These are phyloP conservation scores for Dipus sagitta DNA, from an alignment of 2,797 vertebrate genomes.

Conservation along the genomic window DNA sequence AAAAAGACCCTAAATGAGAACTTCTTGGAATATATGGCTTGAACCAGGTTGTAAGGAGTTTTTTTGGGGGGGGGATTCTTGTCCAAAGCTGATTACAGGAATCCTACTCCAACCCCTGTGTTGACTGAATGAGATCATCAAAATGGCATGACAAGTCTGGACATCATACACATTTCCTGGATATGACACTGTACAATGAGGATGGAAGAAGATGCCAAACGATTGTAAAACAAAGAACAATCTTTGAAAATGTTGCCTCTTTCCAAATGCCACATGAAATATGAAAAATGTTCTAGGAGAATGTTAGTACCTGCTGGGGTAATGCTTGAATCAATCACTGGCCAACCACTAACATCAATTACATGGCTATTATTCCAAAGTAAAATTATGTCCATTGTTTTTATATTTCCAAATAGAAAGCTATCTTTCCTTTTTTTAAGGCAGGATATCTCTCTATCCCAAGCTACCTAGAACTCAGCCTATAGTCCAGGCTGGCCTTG, in stretches of 20 bases:
- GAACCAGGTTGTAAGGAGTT: neutral
- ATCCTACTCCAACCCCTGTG: too few species aligned
- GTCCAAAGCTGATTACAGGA: neutral
- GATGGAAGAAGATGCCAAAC: neutral
- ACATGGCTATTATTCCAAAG: neutral
- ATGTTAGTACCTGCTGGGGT: neutral
- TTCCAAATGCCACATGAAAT: neutral
- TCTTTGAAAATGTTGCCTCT: neutral
- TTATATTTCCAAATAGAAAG: neutral
- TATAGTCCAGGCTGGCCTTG: too few species aligned
- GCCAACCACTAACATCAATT: neutral
- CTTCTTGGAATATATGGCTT: neutral
- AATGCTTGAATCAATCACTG: neutral
- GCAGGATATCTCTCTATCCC: too few species aligned
- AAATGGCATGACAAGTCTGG: neutral
- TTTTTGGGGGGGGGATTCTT: neutral
- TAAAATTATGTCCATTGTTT: neutral
- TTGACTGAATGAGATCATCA: neutral
- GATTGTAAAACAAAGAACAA: neutral
- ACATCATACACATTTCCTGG: neutral
- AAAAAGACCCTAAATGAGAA: neutral
- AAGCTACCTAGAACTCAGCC: too few species aligned
- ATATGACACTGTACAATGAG: neutral
- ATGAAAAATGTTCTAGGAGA: neutral
- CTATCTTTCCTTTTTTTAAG: too few species aligned